phyloP scores from a whole-genome alignment of 2,888 invertebrate genomes.

The Esperia sulphurella region DNA sequence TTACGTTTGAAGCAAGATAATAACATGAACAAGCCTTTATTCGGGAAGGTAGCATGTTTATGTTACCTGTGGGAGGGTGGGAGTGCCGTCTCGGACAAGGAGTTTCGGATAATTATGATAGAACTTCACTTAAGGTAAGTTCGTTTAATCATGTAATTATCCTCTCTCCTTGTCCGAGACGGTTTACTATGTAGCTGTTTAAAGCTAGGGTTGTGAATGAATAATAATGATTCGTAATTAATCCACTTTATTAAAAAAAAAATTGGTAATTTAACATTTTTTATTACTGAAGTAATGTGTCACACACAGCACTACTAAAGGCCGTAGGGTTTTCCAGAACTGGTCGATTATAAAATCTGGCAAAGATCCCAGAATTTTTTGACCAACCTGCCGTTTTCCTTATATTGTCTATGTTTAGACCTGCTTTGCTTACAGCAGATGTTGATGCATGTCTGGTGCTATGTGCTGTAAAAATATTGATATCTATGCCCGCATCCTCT shows the following conservation, averaged over 20 bases:
- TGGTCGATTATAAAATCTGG: slow-evolving; percentile 2
- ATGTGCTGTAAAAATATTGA: background rate
- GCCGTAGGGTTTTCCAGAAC: background rate
- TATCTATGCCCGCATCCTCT: slow-evolving; percentile 2
- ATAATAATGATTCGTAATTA: background rate
- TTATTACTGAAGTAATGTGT: background rate
- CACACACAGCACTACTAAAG: background rate
- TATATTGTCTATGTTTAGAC: slow-evolving; percentile 1
- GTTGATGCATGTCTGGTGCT: slow-evolving; percentile 6
- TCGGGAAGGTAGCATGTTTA: too few species aligned
- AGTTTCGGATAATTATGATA: background rate
- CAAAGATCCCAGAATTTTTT: background rate
- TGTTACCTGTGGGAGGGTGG: background rate
- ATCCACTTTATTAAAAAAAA: background rate
- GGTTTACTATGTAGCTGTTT: background rate
- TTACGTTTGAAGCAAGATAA: too few species aligned
- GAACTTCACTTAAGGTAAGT: too few species aligned
- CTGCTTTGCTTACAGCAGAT: background rate
- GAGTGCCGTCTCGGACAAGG: background rate
- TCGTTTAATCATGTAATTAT: too few species aligned
- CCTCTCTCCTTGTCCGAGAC: too few species aligned
- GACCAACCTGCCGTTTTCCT: slow-evolving; percentile 8
- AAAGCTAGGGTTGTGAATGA: background rate
- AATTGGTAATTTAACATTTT: background rate
- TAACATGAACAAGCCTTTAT: too few species aligned